Conservation (phyloP, 2,797 vertebrate species). For the Heterohyrax brucei region DNA sequence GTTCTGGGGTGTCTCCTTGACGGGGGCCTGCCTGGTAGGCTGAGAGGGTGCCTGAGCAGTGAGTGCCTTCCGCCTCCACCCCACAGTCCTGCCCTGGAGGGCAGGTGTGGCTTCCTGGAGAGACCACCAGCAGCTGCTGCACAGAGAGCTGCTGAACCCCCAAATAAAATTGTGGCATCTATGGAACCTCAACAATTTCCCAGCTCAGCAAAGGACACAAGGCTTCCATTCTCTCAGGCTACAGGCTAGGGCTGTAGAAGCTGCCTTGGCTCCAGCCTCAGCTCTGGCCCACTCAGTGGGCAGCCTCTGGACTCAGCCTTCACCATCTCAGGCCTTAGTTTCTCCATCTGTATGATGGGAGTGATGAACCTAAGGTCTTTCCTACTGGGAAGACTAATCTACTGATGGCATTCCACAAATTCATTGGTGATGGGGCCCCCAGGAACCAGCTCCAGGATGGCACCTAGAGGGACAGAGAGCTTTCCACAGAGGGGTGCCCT, state of each 20-base stretch:
- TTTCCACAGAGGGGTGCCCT: not conserved
- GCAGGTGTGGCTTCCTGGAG: conserved; percentile 33
- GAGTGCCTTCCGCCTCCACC: not conserved
- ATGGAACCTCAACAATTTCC: too few relatives aligned
- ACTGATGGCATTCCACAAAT: too few relatives aligned
- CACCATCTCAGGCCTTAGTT: not conserved
- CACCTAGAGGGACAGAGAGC: not conserved
- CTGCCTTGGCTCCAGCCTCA: not conserved
- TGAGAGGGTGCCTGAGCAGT: not conserved
- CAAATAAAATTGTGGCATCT: not conserved
- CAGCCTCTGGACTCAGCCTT: too few relatives aligned
- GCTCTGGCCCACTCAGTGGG: not conserved
- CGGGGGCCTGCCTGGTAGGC: not conserved
- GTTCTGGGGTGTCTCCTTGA: not conserved
- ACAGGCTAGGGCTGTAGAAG: too few relatives aligned
- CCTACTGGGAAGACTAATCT: not conserved
- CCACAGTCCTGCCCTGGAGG: not conserved
- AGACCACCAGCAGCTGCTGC: not conserved
- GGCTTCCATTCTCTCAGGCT: too few relatives aligned
- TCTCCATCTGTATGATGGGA: not conserved
- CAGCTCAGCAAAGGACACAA: not conserved
- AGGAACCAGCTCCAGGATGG: not conserved
- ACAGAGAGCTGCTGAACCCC: not conserved
- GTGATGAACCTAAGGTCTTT: not conserved
- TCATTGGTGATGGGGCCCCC: not conserved